phyloP scores from a whole-genome alignment of 2,113 vertebrate genomes.

The Holacanthus passer region DNA sequence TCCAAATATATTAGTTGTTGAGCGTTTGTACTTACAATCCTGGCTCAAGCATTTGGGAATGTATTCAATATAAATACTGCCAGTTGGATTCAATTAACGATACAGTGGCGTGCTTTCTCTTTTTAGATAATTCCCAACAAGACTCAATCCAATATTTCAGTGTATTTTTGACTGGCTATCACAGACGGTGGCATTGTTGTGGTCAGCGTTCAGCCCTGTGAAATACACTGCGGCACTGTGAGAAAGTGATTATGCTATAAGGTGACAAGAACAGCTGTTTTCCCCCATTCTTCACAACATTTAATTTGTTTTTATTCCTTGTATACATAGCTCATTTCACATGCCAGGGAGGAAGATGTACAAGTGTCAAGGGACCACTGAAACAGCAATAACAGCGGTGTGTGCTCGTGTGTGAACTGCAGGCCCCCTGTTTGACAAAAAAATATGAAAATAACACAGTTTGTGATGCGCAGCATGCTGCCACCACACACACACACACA shows the following conservation, averaged over 20 bases:
- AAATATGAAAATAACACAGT: slow-evolving; percentile 74
- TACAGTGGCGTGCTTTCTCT: not conserved
- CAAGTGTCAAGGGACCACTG: slow-evolving; percentile 77
- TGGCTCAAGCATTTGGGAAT: slow-evolving; percentile 24
- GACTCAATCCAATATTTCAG: not conserved
- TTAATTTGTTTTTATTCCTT: slow-evolving; percentile 70
- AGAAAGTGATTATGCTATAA: slow-evolving; percentile 37
- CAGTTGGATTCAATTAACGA: slow-evolving; percentile 6
- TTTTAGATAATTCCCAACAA: slow-evolving; percentile 1
- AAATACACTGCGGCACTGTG: slow-evolving; percentile 20
- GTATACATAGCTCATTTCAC: slow-evolving; percentile 58
- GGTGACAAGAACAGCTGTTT: slow-evolving; percentile 65
- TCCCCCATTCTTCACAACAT: slow-evolving; percentile 42
- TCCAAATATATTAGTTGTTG: slow-evolving; percentile 36
- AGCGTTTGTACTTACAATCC: slow-evolving; percentile 18
- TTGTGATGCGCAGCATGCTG: slow-evolving; percentile 74
- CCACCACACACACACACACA: slow-evolving; percentile 45
- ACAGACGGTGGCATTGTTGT: not conserved
- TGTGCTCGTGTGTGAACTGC: slow-evolving; percentile 68
- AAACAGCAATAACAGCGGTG: slow-evolving; percentile 78
- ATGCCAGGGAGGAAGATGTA: slow-evolving; percentile 63
- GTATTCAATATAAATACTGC: slow-evolving; percentile 3
- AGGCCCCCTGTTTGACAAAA: slow-evolving; percentile 61
- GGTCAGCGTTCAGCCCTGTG: not conserved
- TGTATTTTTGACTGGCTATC: not conserved